These are phyloP conservation scores for Pelecanus crispus DNA, from an alignment of 2,113 vertebrate genomes.

Conservation along the genomic window DNA sequence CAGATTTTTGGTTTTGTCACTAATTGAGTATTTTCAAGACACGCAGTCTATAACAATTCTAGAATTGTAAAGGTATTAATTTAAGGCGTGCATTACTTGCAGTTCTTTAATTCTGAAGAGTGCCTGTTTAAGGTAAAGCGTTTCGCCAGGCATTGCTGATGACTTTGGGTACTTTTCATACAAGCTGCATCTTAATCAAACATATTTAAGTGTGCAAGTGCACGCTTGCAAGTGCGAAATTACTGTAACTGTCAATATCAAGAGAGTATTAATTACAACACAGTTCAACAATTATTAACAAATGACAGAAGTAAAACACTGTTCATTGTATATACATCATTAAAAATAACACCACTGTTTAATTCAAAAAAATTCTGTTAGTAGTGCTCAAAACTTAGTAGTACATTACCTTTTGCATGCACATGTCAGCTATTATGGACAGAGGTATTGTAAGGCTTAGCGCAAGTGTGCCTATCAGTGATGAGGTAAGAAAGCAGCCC, in stretches of 20 bases:
- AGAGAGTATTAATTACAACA: not conserved
- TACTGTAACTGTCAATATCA: not conserved
- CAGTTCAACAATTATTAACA: not conserved
- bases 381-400: not conserved
- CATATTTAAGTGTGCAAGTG: not conserved
- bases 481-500: slow-evolving; percentile 98
- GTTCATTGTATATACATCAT: not conserved
- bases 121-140: not conserved
- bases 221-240: not conserved
- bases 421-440: slow-evolving; percentile 96
- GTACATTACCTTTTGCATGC: slow-evolving; percentile 87
- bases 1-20: not conserved
- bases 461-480: slow-evolving; percentile 92
- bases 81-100: not conserved
- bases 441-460: slow-evolving; percentile 96
- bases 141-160: not conserved
- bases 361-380: not conserved
- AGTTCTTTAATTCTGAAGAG: not conserved
- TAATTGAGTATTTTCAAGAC: not conserved
- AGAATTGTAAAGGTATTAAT: not conserved
- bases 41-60: not conserved
- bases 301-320: not conserved
- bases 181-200: not conserved
- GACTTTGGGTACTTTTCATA: not conserved
- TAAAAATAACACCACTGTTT: not conserved